phyloP scores from a whole-genome alignment of 1,140 invertebrate species.

The Nomia melanderi region DNA sequence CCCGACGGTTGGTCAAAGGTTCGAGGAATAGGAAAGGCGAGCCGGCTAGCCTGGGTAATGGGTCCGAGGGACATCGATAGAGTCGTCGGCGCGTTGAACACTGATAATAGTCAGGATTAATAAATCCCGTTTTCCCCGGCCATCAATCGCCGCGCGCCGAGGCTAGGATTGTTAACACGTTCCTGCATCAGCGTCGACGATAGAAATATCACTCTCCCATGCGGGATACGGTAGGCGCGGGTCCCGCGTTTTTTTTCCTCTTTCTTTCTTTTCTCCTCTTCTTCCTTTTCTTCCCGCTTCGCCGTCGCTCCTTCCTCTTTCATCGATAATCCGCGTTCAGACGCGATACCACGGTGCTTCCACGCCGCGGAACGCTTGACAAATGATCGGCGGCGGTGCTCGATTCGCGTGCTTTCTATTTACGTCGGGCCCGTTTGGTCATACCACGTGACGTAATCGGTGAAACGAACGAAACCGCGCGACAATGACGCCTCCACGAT shows the following conservation, averaged over 20 bases:
- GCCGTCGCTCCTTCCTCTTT: slow-evolving; percentile 7
- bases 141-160: slow-evolving; percentile 69
- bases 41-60: slow-evolving; percentile 2
- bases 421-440: slow-evolving; percentile 17
- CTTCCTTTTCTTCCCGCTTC: not conserved
- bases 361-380: slow-evolving; percentile 61
- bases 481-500: slow-evolving; percentile 66
- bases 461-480: slow-evolving; percentile 56
- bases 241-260: slow-evolving; percentile 46
- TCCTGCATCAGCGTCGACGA: slow-evolving; percentile 58
- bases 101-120: slow-evolving; percentile 69
- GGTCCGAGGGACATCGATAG: slow-evolving; percentile 54
- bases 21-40: slow-evolving; percentile 7
- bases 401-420: slow-evolving; percentile 67
- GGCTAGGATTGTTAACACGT: slow-evolving; percentile 70
- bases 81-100: slow-evolving; percentile 56
- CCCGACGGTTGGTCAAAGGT: not conserved
- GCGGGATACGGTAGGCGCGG: slow-evolving; percentile 60
- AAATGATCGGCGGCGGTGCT: slow-evolving; percentile 64
- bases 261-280: not conserved
- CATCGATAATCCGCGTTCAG: slow-evolving; percentile 61
- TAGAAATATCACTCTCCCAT: slow-evolving; percentile 72
- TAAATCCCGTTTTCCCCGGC: slow-evolving; percentile 70
- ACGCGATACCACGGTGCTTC: slow-evolving; percentile 38
- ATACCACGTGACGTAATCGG: slow-evolving; percentile 56